Evolutionary conservation across 2,888 invertebrate species (phyloP), one percentile per base, ranked within the genome.

Genomic region (Coecobrya sp.): DNA sequence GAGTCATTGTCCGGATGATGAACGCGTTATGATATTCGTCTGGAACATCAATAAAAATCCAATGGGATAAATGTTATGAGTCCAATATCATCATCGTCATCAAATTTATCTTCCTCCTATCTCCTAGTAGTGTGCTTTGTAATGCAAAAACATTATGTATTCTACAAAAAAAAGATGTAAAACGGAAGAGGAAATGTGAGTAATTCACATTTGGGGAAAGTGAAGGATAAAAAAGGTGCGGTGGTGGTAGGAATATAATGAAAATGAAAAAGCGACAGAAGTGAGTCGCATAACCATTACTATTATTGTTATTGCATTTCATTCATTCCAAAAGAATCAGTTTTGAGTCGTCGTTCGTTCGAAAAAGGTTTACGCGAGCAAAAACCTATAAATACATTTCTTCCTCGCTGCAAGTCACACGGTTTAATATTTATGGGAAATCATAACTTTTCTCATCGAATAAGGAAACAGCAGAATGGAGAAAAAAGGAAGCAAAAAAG

Each of bases 361-460:
- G 19, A 36, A 30, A 42, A 73, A 42, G 11, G 10, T 10, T 62
- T 62, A 19, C 22, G 10, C 10, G 22, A 42, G 30, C 30, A 36
- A 42, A 42, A 42, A 36, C 10, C 19, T 4, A 42, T 73, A 73
- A 73, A 73, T 42, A 73, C 30, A 30, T 76, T 22, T 49, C 36
- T 16, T 11, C 36, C 42, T 19, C 36, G 68, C 42, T 30, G 27
- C 27, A 68, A 68, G 25, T 85, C 62, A 68, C 49, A 73, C 5
- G 30, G n/a, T 59, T 62, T 84, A 84, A 85, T 85, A 85, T 85
- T 85, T 85, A 85, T 85, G 85, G 22, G 19, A 68, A 73, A 85
- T 85, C 68, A 85, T 85, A 85, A 85, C 65, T 65, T 85, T 65
- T 42, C 49, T 79, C 68, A n/a, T 36, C 36, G 73, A 42, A 10